Base-by-base conservation (phyloP, 2,888 invertebrate species). In the Hylaea fasciaria region DNA sequence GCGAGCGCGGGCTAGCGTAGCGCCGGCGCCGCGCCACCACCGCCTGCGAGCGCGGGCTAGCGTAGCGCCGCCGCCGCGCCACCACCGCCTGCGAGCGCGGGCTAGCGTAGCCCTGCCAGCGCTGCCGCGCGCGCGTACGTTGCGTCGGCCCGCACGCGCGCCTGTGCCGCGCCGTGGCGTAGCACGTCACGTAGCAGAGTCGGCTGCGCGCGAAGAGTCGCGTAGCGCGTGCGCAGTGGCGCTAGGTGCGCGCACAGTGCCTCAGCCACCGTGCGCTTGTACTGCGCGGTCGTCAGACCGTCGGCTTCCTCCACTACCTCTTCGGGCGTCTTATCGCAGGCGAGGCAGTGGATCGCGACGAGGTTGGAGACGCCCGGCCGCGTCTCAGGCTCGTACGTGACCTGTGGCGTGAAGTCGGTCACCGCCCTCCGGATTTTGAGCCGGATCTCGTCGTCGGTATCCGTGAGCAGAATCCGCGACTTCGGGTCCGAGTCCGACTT, bases 321-420 rank as follows among this genome's bases (percentile, higher is more conserved):
- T 67, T 95, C 94, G 2, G 95, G 91, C 51, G 93, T 82, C 82
- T 94, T 91, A 46, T 94, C 96, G 14, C 94, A 94, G 16, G 96
- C 89, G 57, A 96, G 93, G 49, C 97, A 66, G 66, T 70, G 69
- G 58, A 95, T 89, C 98, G 97, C 65, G 98, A 99, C 93, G 57
- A 99, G 93, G 92, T 99, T 99, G 49, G 98, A 93, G 13, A 99
- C 96, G 22, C 98, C 99, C 0, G 97, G 96, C 65, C 99, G 93
- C 7, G 84, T 81, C 54, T 93, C 94, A 0, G 96, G 96, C 68
- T 98, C 96, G 85, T 94, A 99, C 11, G 96, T 95, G 10, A 99
- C 94, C 78, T 94, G 94, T 0, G 98, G 96, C 0, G 94, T 96
- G 75, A 94, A 96, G 87, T 99, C 99, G 0, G 98, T 98, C 5